Evolutionary conservation across 2,797 vertebrate species (phyloP), one percentile per base, ranked within the genome.

Genomic region (Tenualosa ilisha): DNA sequence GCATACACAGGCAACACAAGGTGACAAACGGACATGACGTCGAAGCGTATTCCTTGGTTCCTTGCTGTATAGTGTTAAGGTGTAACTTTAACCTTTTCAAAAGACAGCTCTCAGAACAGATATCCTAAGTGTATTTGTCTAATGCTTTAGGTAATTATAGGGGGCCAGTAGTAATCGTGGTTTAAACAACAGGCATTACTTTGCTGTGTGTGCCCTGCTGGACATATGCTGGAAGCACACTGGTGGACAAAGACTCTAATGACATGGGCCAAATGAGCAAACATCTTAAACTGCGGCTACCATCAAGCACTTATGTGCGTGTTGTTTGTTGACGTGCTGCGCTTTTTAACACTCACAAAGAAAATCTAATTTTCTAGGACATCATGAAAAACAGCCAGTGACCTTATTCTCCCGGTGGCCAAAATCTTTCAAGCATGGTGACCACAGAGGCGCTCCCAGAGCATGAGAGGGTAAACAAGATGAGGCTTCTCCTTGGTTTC

Each of bases 381-480:
- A 79, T 79, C 37, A 79, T 79, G 72, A 79, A 22, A 63, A 43
- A 53, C 75, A 31, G 24, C 86, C 84, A 86, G 63, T 86, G 40
- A 82, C 40, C 68, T 22, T 49, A 43, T 83, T 43, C 79, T 82
- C 63, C 82, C 83, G 22, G 68, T 59, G 9, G 56, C 46, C 43
- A 83, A 53, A 84, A 81, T 85, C 81, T 53, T 81, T 87, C 49
- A 79, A 79, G 59, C 82, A 56, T 68, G 65, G 63, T 68, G 81
- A 81, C 65, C 72, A 79, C 12, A 79, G 72, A 43, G 3, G 20
- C 72, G 15, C 37, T 79, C 15, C 40, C 4, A 9, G 72, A 40
- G 11, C 83, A 59, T 43, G 54, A 49, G 40, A 40, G 37, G 72
- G 72, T 79, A 46, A 79, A 46, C 72, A 79, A 79, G 72, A 79